Evolutionary conservation across 2,888 invertebrate species (phyloP), one percentile per base, ranked within the genome.

Genomic region (Dendrolimus pini): DNA sequence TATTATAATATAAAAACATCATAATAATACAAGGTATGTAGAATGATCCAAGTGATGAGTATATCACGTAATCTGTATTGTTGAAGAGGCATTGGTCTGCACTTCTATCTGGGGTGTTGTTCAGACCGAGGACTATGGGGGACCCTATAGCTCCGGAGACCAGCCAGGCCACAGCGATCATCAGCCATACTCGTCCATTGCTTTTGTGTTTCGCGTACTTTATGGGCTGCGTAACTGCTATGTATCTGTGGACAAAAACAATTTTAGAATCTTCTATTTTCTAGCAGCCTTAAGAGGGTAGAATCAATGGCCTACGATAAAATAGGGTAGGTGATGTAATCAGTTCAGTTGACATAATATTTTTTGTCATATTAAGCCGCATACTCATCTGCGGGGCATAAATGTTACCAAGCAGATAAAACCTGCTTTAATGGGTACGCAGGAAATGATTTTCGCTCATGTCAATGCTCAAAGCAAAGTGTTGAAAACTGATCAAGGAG

Each of bases 131-230:
- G 56, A 98, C 97, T 69, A 99, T 97, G 42, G 99, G 99, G 41
- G 97, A 96, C 54, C 98, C 99, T 69, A 99, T 99, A 59, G 97
- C 96, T 2, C 96, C 95, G 1, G 90, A 91, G 78, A 99, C 96
- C 71, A 97, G 94, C 99, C 99, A 99, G 52, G 98, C 98, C 63
- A 98, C 91, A 42, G 95, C 94, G 74, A 99, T 98, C 78, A 98
- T 99, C 78, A 97, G 89, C 94, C 97, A 97, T 57, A 99, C 98
- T 63, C 99, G 94, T 56, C 94, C 93, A 88, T 96, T 97, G 93
- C 98, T 99, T 93, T 98, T 98, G 93, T 99, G 98, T 80, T 98
- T 98, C 62, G 99, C 98, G 92, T 99, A 99, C 89, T 98, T 98
- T 80, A 99, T 99, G 74, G 99, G 99, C 83, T 97, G 97, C 41